Evolutionary conservation across 2,113 vertebrate genomes (phyloP).

Genomic region (Limanda limanda): DNA sequence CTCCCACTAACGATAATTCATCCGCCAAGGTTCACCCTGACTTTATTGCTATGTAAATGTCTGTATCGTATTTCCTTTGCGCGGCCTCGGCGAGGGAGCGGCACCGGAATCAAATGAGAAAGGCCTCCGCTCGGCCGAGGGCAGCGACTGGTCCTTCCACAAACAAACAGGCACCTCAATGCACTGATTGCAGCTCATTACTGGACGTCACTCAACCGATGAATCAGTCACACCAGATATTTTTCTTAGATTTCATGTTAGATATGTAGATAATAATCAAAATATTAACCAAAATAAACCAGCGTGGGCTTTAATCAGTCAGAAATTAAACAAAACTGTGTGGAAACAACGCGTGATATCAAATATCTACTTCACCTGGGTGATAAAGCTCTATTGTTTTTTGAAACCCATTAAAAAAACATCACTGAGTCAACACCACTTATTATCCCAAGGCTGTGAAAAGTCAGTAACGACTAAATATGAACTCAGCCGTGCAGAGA

Average conservation of each 20-base stretch:
- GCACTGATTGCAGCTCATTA: slow-evolving; percentile 9
- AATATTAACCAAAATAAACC: no score
- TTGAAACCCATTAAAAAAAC: neutral
- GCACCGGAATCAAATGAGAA: slow-evolving; percentile 33
- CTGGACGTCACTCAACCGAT: neutral
- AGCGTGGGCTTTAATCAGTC: no score
- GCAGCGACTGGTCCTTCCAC: slow-evolving; percentile 40
- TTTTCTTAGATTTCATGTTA: neutral
- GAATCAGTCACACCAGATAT: neutral
- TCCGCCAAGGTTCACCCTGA: slow-evolving; percentile 54
- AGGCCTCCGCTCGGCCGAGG: slow-evolving; percentile 37
- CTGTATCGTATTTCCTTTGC: slow-evolving; percentile 60
- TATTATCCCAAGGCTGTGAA: neutral
- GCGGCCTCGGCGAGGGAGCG: slow-evolving; percentile 37
- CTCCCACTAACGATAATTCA: slow-evolving; percentile 62
- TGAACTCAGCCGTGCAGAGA: neutral
- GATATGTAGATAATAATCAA: no score
- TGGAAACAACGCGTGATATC: no score
- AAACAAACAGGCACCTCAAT: slow-evolving; percentile 57
- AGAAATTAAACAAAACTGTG: neutral
- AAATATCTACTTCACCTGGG: no score
- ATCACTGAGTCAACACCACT: neutral
- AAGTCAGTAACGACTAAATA: neutral
- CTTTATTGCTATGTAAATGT: slow-evolving; percentile 78
- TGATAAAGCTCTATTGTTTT: neutral